Base-by-base conservation (phyloP, 2,888 invertebrate species). In the Idaea aversata region DNA sequence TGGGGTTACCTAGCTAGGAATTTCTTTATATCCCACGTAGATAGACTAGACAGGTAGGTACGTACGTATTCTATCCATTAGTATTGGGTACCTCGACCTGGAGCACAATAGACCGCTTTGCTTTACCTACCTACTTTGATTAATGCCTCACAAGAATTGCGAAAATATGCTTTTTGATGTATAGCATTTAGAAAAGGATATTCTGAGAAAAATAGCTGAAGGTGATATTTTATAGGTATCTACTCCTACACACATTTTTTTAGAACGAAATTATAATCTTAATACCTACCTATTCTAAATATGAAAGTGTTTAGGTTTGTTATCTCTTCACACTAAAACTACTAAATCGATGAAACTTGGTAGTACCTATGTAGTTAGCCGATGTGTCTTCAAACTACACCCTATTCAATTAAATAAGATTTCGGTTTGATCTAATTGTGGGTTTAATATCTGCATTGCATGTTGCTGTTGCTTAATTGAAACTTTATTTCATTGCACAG, bases 71-170 rank as follows among this genome's bases (percentile, higher is more conserved):
- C 47, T 36, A 7, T 36, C 36, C 36, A 36, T 36, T 36, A 36
- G 36, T 5, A 5, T 5, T 7, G 36, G 36, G 36, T 10, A 7
- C 10, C 47, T 47, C 47, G 47, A 13, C 3, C 47, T 47, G 13
- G 47, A 7, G 47, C 13, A 47, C 47, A 47, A 47, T 47, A 47
- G 47, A 5, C 47, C 47, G 47, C 47, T 47, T 47, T 47, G 13
- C 47, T 47, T 36, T 25, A 25, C 25, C 25, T 25, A 25, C 25
- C 25, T 25, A 25, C 25, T 25, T 47, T 47, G 47, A 47, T 47
- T 47, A 47, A 47, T 47, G 47, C 47, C 47, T 47, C 47, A 47
- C 47, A 47, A 47, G 47, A 47, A 47, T 47, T 47, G 47, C 47
- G 47, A 47, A 47, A 47, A 47, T 47, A 47, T 47, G 47, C 4